phyloP scores from a whole-genome alignment of 1,140 invertebrate genomes.

The Drosophila athabasca region DNA sequence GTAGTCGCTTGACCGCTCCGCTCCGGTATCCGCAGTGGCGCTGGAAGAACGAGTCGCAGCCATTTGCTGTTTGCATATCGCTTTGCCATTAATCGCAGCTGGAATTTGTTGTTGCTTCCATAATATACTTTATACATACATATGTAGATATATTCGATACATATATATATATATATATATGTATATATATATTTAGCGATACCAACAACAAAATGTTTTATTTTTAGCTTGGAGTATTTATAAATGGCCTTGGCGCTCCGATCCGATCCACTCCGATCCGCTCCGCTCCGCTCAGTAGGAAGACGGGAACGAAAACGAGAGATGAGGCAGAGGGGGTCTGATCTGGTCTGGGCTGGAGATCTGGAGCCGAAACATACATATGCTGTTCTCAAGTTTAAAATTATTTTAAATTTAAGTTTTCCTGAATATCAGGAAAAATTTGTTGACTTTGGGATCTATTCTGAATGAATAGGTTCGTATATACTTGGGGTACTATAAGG shows the following conservation, averaged over 20 bases:
- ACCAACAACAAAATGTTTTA: slow-evolving; percentile 52
- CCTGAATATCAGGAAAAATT: no score
- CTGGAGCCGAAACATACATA: no score
- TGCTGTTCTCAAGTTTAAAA: no score
- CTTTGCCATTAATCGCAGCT: slow-evolving; percentile 49
- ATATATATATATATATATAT: slow-evolving; percentile 18
- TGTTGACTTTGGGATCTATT: no score
- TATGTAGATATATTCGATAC: slow-evolving; percentile 9
- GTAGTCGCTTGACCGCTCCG: no score
- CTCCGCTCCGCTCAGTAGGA: slow-evolving; percentile 8
- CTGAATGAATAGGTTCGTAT: no score
- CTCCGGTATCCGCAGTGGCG: no score
- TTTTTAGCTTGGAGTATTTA: slow-evolving; percentile 78
- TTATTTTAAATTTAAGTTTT: no score
- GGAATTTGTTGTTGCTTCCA: slow-evolving; percentile 28
- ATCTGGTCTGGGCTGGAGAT: no score
- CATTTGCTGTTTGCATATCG: slow-evolving; percentile 59
- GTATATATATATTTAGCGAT: slow-evolving; percentile 15
- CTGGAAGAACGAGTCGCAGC: slow-evolving; percentile 37
- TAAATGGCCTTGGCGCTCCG: slow-evolving; percentile 73
- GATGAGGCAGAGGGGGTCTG: background rate
- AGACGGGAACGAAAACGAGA: background rate
- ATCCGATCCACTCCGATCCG: slow-evolving; percentile 1
- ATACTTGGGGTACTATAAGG: no score
- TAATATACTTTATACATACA: background rate